Percentiles rank a stretch among this genome's conserved stretches.
Conservation (phyloP, 1,140 invertebrate species). For the Centruroides vittatus region DNA sequence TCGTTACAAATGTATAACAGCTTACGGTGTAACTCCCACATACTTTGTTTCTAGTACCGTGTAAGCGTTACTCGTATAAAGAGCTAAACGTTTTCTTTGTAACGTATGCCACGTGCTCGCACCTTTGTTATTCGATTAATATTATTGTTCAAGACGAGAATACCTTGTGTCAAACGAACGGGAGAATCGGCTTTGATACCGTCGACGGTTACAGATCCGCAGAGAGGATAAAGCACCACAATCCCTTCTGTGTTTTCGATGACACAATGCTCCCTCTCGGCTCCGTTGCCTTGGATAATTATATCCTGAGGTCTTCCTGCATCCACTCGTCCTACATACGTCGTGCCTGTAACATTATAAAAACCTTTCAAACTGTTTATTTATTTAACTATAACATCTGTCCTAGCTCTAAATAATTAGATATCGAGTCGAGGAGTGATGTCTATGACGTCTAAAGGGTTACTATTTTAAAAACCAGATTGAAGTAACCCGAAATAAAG, state of each 20-base stretch:
- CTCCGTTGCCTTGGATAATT: conserved; percentile 59
- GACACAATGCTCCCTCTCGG: conserved; percentile 63
- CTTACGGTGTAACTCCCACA: no score
- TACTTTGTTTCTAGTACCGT: no score
- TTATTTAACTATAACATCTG: background rate
- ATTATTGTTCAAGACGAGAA: background rate
- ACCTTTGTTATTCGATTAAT: no score
- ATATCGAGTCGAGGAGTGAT: background rate
- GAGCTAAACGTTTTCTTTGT: no score
- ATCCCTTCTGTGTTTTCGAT: conserved; percentile 66
- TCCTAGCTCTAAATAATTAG: background rate
- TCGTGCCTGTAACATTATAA: conserved; percentile 43
- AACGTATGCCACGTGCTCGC: no score
- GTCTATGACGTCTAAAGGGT: background rate
- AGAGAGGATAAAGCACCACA: conserved; percentile 60
- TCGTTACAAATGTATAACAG: no score
- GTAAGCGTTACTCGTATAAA: no score
- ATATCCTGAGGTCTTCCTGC: conserved; percentile 50
- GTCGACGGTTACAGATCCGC: conserved; percentile 52
- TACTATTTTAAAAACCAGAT: background rate
- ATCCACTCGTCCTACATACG: conserved; percentile 47
- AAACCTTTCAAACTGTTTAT: conserved; percentile 2
- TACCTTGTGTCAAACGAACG: conserved; percentile 59
- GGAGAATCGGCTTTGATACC: conserved; percentile 45
- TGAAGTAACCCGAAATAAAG: background rate